phyloP scores from a whole-genome alignment of 92 coral and sea anemone species.

The Bergia sp. region DNA sequence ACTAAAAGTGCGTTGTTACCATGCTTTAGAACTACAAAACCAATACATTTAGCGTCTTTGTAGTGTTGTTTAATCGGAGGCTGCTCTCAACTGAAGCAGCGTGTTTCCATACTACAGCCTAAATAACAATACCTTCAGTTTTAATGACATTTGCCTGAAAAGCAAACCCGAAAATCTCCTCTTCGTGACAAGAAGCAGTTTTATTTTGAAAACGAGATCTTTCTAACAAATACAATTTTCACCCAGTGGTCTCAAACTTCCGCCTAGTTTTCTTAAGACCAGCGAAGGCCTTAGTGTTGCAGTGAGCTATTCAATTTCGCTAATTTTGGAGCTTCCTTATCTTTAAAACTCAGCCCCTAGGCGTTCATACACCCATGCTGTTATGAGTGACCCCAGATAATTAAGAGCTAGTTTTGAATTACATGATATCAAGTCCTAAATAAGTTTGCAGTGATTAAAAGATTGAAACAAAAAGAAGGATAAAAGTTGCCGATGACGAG shows the following conservation, averaged over 20 bases:
- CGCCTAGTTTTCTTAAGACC: conserved; percentile 43
- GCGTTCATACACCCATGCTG: conserved; percentile 47
- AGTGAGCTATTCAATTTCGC: conserved; percentile 31
- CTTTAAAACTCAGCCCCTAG: conserved; percentile 31
- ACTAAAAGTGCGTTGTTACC: conserved; percentile 19
- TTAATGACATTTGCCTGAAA: conserved; percentile 8
- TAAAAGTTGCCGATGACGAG: conserved; percentile 65
- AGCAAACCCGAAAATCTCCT: background rate
- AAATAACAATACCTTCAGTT: conserved; percentile 11
- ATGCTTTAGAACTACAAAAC: conserved; percentile 28
- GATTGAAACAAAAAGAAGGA: conserved; percentile 71
- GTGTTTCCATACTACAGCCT: conserved; percentile 34
- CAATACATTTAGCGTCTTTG: conserved; percentile 40
- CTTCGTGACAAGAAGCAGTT: background rate
- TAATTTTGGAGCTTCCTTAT: conserved; percentile 43
- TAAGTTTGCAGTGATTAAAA: conserved; percentile 68
- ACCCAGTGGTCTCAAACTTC: conserved; percentile 35
- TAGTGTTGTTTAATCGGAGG: conserved; percentile 35
- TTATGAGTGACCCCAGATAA: conserved; percentile 68
- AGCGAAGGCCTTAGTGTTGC: conserved; percentile 22
- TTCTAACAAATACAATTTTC: conserved; percentile 29
- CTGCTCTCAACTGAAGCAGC: conserved; percentile 18
- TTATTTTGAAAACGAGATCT: conserved; percentile 20
- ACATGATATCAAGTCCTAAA: conserved; percentile 69
- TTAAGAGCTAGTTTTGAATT: conserved; percentile 77